phyloP scores from a whole-genome alignment of 1,140 invertebrate genomes.

The Trichogramma pretiosum region DNA sequence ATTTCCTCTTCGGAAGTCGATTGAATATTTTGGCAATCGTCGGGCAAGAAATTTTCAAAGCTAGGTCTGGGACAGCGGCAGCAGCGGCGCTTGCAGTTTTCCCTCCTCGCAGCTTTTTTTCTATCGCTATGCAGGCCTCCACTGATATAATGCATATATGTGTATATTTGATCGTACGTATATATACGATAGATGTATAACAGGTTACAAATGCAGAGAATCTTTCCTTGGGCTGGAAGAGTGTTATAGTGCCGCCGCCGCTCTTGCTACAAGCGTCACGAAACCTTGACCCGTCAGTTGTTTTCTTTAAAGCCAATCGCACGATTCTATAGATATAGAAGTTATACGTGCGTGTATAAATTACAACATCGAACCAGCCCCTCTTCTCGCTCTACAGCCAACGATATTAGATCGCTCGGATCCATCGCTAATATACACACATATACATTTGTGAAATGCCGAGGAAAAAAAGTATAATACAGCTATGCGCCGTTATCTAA shows the following conservation, averaged over 20 bases:
- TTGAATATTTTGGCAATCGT: slow-evolving; percentile 15
- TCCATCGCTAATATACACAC: too few species aligned
- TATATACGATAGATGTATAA: not conserved
- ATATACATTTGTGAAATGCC: too few species aligned
- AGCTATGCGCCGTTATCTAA: slow-evolving; percentile 11
- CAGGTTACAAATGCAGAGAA: slow-evolving; percentile 13
- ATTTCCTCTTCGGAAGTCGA: slow-evolving; percentile 11
- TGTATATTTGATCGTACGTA: too few species aligned
- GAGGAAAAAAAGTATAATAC: too few species aligned
- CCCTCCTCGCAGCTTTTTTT: not conserved
- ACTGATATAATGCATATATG: too few species aligned
- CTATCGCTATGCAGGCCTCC: not conserved
- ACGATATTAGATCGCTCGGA: too few species aligned
- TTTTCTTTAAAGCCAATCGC: slow-evolving; percentile 6
- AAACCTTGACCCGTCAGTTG: slow-evolving; percentile 24
- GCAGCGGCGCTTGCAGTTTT: not conserved
- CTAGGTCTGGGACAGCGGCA: slow-evolving; percentile 3
- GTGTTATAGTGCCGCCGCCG: not conserved
- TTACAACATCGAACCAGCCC: not conserved
- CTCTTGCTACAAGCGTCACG: slow-evolving; percentile 17
- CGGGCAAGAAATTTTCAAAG: slow-evolving; percentile 8
- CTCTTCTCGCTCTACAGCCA: too few species aligned
- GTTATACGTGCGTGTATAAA: not conserved
- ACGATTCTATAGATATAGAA: not conserved
- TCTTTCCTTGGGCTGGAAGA: slow-evolving; percentile 9